Conservation (phyloP, 1,140 invertebrate genomes). For the Atopsyche davidsoni region DNA sequence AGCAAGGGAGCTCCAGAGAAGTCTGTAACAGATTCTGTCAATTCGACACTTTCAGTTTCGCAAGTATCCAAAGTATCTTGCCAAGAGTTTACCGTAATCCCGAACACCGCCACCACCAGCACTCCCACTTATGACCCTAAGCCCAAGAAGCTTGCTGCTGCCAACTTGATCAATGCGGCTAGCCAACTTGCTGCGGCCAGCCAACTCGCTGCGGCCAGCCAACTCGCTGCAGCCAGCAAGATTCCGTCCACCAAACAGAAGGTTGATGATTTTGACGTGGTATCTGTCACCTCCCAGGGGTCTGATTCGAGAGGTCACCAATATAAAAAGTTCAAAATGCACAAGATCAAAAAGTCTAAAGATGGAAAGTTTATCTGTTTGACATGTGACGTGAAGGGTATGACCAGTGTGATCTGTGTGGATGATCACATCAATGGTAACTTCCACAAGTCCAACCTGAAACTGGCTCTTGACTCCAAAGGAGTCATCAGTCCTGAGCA, state of each 20-base stretch:
- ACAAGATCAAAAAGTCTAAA: too few species aligned
- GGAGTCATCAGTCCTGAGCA: conserved; percentile 8
- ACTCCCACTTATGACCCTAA: too few species aligned
- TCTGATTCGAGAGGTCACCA: background rate
- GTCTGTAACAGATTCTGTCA: background rate
- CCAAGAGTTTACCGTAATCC: too few species aligned
- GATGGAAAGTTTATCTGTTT: conserved; percentile 9
- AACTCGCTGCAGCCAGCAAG: background rate
- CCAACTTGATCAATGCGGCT: too few species aligned
- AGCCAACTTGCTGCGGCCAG: background rate
- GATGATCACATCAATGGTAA: background rate
- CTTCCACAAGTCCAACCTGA: background rate
- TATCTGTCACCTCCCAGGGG: too few species aligned
- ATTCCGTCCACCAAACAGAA: too few species aligned
- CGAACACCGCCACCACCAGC: too few species aligned
- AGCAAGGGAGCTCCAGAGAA: background rate
- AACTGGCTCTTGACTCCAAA: background rate
- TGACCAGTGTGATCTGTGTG: background rate
- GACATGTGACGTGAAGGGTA: background rate
- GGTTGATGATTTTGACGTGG: too few species aligned
- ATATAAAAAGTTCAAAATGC: too few species aligned
- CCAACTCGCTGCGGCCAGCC: background rate
- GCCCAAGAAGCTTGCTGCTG: too few species aligned
- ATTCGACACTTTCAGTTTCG: too few species aligned
- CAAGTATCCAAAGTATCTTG: too few species aligned